Conservation (phyloP, 2,888 invertebrate species). For the Saturnia japonica region DNA sequence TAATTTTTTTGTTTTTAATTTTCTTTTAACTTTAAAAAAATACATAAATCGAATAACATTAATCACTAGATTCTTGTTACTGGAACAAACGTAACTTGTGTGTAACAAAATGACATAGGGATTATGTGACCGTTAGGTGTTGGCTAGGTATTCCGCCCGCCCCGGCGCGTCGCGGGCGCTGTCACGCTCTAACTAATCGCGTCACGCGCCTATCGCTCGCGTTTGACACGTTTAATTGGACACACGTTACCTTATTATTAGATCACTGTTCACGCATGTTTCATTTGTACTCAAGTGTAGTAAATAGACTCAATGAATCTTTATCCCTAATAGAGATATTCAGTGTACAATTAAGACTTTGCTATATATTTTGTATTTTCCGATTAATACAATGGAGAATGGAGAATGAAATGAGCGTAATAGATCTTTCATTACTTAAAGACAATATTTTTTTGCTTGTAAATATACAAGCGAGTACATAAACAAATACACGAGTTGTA, state of each 20-base stretch:
- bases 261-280: constrained; percentile 48
- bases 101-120: constrained; percentile 8
- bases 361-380: neutral
- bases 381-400: no score
- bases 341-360: neutral
- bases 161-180: constrained; percentile 4
- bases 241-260: constrained; percentile 58
- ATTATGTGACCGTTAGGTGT: neutral
- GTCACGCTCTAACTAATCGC: constrained; percentile 59
- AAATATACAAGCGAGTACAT: no score
- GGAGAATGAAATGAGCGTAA: no score
- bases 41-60: no score
- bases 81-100: neutral
- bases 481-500: no score
- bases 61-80: no score
- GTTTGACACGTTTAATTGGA: constrained; percentile 70
- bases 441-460: no score
- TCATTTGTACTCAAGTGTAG: constrained; percentile 18
- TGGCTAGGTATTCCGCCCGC: neutral
- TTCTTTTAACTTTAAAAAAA: no score
- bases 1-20: no score
- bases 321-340: neutral
- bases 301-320: constrained; percentile 1
- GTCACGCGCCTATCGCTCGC: constrained; percentile 61
- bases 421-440: no score